Evolutionary conservation across 2,888 invertebrate species (phyloP).

Genomic region (Therioaphis trifolii): DNA sequence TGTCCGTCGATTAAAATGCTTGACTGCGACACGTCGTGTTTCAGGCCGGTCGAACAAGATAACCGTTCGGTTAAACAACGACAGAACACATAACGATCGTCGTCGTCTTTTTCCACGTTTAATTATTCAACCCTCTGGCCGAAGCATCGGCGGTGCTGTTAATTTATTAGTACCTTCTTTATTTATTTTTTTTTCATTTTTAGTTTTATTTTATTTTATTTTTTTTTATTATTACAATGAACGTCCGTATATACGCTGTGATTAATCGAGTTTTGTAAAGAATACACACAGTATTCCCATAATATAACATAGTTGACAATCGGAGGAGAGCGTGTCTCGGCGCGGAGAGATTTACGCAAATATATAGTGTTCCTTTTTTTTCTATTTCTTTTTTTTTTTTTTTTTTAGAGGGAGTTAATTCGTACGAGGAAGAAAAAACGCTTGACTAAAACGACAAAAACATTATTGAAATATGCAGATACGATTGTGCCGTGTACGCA

Average conservation of each 20-base stretch:
- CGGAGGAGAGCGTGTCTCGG: slow-evolving; percentile 8
- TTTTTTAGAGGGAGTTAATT: slow-evolving; percentile 40
- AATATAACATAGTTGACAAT: not conserved
- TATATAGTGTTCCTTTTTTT: slow-evolving; percentile 16
- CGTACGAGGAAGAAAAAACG: slow-evolving; percentile 19
- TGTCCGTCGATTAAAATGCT: slow-evolving; percentile 61
- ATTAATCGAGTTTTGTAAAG: slow-evolving; percentile 52
- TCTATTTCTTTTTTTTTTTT: slow-evolving; percentile 19
- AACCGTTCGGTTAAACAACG: slow-evolving; percentile 61
- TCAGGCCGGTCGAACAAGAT: slow-evolving; percentile 62
- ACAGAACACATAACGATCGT: slow-evolving; percentile 57
- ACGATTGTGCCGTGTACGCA: slow-evolving; percentile 17
- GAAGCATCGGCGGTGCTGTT: slow-evolving; percentile 30
- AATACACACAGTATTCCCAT: slow-evolving; percentile 20
- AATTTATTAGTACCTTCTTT: slow-evolving; percentile 58
- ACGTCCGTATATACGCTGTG: slow-evolving; percentile 11
- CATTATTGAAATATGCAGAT: slow-evolving; percentile 50
- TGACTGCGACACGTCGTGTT: slow-evolving; percentile 61
- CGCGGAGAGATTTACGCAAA: slow-evolving; percentile 49
- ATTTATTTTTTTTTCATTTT: slow-evolving; percentile 1
- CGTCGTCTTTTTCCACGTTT: slow-evolving; percentile 49
- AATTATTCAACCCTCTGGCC: slow-evolving; percentile 48
- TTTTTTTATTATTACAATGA: not conserved
- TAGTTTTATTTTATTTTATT: not conserved
- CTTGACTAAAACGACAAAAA: slow-evolving; percentile 25